Evolutionary conservation across 1,140 invertebrate genomes (phyloP), one percentile per base, ranked within the genome.

Genomic region (Sycobia sp.): DNA sequence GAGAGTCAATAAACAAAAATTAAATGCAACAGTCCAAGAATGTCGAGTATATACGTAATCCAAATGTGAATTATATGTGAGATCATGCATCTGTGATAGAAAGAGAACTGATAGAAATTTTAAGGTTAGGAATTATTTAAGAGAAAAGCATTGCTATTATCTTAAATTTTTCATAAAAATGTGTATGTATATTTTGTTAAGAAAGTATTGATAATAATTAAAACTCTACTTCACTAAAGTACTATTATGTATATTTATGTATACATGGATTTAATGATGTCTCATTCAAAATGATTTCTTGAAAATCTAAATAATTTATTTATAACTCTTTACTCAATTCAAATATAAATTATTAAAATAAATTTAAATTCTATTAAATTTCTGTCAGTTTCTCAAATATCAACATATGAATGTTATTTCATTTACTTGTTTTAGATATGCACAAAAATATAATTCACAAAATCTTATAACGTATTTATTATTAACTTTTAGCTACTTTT

Each of bases 1-100:
- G 80, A 82, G 58, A 78, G 68, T 67, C 78, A 80, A 64, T 82
- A 74, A 81, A 51, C 1, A 36, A 22, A 22, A 49, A 49, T n/a
- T 3, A 16, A 32, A 10, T 4, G 47, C 16, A 3, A 49, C 16
- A 18, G 29, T 29, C 13, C 7, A 32, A 32, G 14, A 47, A n/a
- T n/a, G 16, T 49, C 47, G 23, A 8, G 27, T 32, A 18, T 59
- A 54, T 64, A 41, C 22, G 60, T 44, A 36, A 49, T 41, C 10
- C 10, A 49, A 13, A 25, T 53, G 51, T 54, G 41, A 47, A 44
- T 54, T 62, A 32, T 62, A 62, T 4, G 22, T 54, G 29, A 36
- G 36, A 8, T 56, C 16, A 27, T 56, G 9, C 51, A 0, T 55
- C 4, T 36, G 25, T 32, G 8, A 49, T 3, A 32, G 49, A 9